A percentile compares a stretch with the other conserved stretches of the same genome.
Conservation (phyloP, 2,888 invertebrate species). For the Kuschelorhynchus macadamiae region DNA sequence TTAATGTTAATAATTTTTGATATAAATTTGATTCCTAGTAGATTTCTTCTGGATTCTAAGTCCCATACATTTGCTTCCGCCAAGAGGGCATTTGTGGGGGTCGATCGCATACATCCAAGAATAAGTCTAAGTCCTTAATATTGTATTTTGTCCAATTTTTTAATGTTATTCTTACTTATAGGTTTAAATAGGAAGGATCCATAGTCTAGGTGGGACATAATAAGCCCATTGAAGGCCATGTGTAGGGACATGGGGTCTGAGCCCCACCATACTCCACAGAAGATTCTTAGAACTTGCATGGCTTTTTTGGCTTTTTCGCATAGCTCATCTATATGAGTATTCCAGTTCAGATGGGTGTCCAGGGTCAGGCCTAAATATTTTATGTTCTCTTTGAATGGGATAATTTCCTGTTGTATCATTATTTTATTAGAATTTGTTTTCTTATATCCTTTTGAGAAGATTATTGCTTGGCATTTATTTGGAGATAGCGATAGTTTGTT, state of each 20-base stretch:
- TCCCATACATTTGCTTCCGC: conserved; percentile 20
- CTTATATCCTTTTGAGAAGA: conserved; percentile 22
- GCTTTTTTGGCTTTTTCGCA: conserved; percentile 30
- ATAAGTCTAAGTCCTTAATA: conserved; percentile 12
- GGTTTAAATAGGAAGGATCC: conserved; percentile 12
- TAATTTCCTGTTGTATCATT: neutral
- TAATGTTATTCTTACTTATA: neutral
- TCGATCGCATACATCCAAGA: conserved; percentile 41
- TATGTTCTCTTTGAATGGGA: neutral
- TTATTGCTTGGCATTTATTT: too few species aligned
- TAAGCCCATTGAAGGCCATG: conserved; percentile 27
- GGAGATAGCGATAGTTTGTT: conserved; percentile 25
- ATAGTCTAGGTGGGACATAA: conserved; percentile 39
- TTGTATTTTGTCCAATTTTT: conserved; percentile 6
- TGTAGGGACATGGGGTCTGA: conserved; percentile 32
- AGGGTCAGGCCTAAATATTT: conserved; percentile 43
- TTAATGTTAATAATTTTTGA: neutral
- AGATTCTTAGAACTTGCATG: conserved; percentile 38
- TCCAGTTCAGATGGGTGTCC: conserved; percentile 21
- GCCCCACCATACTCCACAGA: conserved; percentile 42
- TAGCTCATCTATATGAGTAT: conserved; percentile 25
- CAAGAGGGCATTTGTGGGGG: conserved; percentile 25
- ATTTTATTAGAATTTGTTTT: neutral
- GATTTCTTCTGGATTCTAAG: conserved; percentile 21
- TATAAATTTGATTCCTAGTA: conserved; percentile 26